A percentile compares a stretch with the other conserved stretches of the same genome.
These are phyloP conservation scores for Cnemophilus loriae DNA, from an alignment of 2,113 vertebrate species.

Conservation along the genomic window DNA sequence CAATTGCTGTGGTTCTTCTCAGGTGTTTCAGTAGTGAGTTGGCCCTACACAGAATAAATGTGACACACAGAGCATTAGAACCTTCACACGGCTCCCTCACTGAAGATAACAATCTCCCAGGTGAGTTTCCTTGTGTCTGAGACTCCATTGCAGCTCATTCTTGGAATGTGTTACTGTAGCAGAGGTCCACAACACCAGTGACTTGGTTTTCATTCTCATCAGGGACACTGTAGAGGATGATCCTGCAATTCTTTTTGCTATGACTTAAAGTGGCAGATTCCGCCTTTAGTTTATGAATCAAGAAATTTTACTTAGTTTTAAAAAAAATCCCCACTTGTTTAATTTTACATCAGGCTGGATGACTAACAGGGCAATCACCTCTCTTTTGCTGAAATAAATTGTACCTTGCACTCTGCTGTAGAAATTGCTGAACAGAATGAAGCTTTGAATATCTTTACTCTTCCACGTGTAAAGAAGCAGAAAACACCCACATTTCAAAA, in stretches of 20 bases:
- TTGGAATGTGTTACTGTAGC: neutral
- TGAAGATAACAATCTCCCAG: neutral
- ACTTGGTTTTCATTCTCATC: neutral
- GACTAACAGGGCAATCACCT: neutral
- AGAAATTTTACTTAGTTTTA: neutral
- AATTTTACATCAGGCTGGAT: neutral
- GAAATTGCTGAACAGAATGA: neutral
- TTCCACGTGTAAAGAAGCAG: neutral
- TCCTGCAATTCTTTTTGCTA: neutral
- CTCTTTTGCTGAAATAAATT: neutral
- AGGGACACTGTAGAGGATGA: neutral
- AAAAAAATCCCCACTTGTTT: neutral
- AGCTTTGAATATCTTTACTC: neutral
- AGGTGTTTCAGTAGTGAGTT: neutral
- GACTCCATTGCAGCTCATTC: neutral
- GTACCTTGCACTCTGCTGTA: neutral
- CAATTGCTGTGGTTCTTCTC: neutral
- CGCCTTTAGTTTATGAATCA: neutral
- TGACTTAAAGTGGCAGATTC: neutral
- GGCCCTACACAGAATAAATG: neutral
- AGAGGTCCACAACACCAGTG: neutral
- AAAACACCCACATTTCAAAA: neutral
- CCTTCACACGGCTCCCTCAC: neutral
- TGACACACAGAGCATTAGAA: neutral
- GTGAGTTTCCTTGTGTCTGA: neutral